A percentile compares a stretch with the other conserved stretches of the same genome.
Conservation (phyloP, 2,888 invertebrate species). For the Diarsia brunnea region DNA sequence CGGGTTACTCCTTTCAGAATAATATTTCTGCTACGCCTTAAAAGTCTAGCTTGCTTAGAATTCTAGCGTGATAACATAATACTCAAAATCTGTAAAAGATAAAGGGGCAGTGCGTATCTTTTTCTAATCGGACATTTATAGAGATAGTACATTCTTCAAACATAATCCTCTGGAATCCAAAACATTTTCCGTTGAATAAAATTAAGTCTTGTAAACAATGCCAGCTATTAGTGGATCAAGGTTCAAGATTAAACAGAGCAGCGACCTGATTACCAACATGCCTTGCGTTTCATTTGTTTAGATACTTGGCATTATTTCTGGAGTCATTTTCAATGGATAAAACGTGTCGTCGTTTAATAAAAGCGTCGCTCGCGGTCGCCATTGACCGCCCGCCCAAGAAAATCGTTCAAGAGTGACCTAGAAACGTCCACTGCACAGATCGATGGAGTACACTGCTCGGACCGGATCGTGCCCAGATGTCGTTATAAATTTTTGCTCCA, state of each 20-base stretch:
- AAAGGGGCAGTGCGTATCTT: conserved; percentile 4
- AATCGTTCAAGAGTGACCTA: conserved; percentile 79
- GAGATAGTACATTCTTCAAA: conserved; percentile 19
- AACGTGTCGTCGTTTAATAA: conserved; percentile 62
- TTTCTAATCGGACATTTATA: conserved; percentile 34
- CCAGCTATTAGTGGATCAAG: conserved; percentile 68
- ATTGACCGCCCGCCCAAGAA: conserved; percentile 70
- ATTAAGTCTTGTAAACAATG: conserved; percentile 60
- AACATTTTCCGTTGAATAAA: conserved; percentile 19
- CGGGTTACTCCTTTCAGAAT: background rate
- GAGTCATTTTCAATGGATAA: conserved; percentile 64
- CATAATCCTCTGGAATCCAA: background rate
- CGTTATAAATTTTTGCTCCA: conserved; percentile 67
- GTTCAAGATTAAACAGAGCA: conserved; percentile 68
- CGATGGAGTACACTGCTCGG: conserved; percentile 69
- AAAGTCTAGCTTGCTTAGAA: background rate
- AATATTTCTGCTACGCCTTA: background rate
- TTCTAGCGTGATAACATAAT: conserved; percentile 7
- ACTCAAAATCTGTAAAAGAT: conserved; percentile 13
- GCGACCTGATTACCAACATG: conserved; percentile 66
- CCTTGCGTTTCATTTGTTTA: conserved; percentile 71
- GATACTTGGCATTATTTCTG: conserved; percentile 69
- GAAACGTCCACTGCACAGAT: conserved; percentile 81
- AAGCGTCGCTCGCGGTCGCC: conserved; percentile 37
- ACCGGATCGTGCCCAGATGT: conserved; percentile 69